Base-by-base conservation (phyloP, 2,888 invertebrate genomes). In the Strigamia crassipes region DNA sequence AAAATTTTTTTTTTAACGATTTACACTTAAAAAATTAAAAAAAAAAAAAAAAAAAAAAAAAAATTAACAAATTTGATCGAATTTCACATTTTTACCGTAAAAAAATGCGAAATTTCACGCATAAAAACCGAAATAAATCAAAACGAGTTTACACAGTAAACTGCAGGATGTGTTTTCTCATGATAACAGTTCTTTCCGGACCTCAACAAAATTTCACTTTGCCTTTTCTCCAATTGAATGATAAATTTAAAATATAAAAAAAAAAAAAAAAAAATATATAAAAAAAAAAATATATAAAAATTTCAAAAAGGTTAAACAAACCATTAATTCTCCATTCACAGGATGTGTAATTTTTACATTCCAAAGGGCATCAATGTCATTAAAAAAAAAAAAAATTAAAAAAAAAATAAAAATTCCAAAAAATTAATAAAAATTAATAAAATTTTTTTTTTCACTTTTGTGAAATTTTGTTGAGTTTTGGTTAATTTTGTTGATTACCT, bases 161-260 rank as follows among this genome's bases (percentile, higher is more conserved):
- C 61, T 23, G 61, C 61, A 61, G 61, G 61, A 61, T 61, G 61
- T 61, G 61, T 61, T 61, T 61, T 61, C 61, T 18, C 12, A 61
- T 61, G 61, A 61, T 61, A 61, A 61, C 61, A 61, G 21, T 61
- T 61, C 61, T 61, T 61, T 21, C 61, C 21, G 61, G 23, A 18
- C 61, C 13, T 23, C 5, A 21, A 18, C 5, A 61, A 61, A 61
- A 61, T 23, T 23, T 61, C 61, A 61, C 21, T 61, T 61, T 61
- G 61, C 61, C 61, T 61, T 61, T 61, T 61, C 21, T 10, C 61
- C 61, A 61, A 61, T 21, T n/a, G 61, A 61, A 61, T 61, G 61
- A 61, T 61, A 61, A 61, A 61, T 61, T 61, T 18, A 21, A 21
- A 23, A 21, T 21, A 61, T n/a, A n/a, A n/a, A n/a, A n/a, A n/a